A percentile compares a stretch with the other conserved stretches of the same genome.
Evolutionary conservation across 2,113 vertebrate species (phyloP).

Genomic region (Erinaceus europaeus): DNA sequence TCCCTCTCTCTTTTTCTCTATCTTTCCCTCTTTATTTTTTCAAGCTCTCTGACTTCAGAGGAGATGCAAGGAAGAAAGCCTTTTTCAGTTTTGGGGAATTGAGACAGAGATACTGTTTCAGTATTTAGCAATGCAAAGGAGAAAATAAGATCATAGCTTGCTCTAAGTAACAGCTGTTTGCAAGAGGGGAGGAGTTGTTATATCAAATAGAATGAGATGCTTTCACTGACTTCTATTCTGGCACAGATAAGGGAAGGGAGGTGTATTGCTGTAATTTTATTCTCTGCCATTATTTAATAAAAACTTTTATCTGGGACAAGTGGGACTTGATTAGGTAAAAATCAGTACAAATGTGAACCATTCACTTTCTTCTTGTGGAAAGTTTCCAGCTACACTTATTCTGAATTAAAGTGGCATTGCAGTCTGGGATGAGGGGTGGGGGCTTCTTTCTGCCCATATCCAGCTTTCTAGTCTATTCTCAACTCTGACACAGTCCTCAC

Average conservation of each 20-base stretch:
- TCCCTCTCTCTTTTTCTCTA: no score
- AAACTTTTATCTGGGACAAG: not conserved
- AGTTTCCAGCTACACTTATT: not conserved
- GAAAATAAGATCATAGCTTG: not conserved
- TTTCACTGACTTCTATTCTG: not conserved
- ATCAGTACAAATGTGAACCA: not conserved
- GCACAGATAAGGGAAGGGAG: not conserved
- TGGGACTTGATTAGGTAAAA: constrained; percentile 13
- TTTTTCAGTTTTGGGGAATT: not conserved
- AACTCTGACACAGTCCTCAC: no score
- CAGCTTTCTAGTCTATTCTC: no score
- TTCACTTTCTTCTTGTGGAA: not conserved
- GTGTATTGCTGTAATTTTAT: not conserved
- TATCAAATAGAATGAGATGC: not conserved
- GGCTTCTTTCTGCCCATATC: no score
- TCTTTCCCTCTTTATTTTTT: no score
- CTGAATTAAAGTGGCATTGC: not conserved
- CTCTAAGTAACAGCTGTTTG: not conserved
- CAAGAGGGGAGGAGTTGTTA: not conserved
- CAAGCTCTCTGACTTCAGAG: not conserved
- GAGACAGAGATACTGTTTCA: not conserved
- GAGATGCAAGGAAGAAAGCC: not conserved
- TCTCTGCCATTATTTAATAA: not conserved
- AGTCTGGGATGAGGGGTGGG: no score
- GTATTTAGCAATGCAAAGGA: constrained; percentile 3